These are phyloP conservation scores for Pelodytes ibericus DNA, from an alignment of 2,797 vertebrate genomes.

Conservation along the genomic window DNA sequence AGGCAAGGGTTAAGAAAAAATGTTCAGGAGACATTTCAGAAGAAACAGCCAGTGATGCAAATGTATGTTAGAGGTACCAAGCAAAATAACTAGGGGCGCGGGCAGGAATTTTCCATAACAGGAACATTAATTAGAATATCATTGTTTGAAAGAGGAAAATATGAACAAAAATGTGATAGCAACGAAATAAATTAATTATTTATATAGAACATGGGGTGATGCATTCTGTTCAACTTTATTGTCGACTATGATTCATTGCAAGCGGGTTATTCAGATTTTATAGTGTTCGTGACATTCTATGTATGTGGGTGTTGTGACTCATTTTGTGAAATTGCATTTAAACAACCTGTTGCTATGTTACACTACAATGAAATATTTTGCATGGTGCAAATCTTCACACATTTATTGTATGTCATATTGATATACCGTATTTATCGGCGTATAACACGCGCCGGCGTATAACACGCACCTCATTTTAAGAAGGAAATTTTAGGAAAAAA, in stretches of 20 bases:
- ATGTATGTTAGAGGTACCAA: not conserved
- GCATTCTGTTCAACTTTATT: slow-evolving; percentile 38
- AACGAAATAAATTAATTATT: slow-evolving; percentile 20
- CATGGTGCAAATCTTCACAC: slow-evolving; percentile 19
- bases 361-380: slow-evolving; percentile 9
- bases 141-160: not conserved
- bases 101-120: not conserved
- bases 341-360: slow-evolving; percentile 51
- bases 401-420: slow-evolving; percentile 14
- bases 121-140: not conserved
- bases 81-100: not conserved
- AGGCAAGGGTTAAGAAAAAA: too few relatives aligned
- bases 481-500: too few relatives aligned
- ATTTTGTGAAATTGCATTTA: slow-evolving; percentile 49
- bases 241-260: slow-evolving; percentile 32
- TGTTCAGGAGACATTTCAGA: not conserved
- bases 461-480: too few relatives aligned
- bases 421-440: too few relatives aligned
- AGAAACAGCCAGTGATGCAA: not conserved
- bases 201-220: slow-evolving; percentile 27
- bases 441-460: too few relatives aligned
- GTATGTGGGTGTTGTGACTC: slow-evolving; percentile 52
- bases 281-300: slow-evolving; percentile 37
- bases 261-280: slow-evolving; percentile 36
- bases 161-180: not conserved